These are phyloP conservation scores for Eledone cirrhosa DNA, from an alignment of 2,888 invertebrate genomes.

Conservation along the genomic window DNA sequence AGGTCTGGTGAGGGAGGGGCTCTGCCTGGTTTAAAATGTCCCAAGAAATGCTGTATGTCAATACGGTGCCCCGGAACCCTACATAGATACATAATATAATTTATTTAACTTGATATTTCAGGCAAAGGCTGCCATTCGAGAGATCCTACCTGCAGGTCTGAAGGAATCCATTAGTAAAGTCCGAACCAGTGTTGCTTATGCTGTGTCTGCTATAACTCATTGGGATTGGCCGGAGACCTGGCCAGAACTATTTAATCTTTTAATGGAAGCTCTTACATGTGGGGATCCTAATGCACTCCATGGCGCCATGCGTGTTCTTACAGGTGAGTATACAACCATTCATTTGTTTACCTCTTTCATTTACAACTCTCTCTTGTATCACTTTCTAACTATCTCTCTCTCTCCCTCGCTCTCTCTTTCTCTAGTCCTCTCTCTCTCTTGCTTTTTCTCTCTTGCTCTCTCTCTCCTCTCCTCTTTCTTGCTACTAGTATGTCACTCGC, in stretches of 20 bases:
- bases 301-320: slow-evolving; percentile 78
- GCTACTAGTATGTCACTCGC: too few relatives aligned
- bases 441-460: too few relatives aligned
- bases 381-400: too few relatives aligned
- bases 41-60: too few relatives aligned
- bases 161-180: slow-evolving; percentile 77
- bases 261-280: slow-evolving; percentile 74
- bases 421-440: too few relatives aligned
- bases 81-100: background rate
- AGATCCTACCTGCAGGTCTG: slow-evolving; percentile 74
- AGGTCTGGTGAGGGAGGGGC: too few relatives aligned
- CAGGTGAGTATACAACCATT: slow-evolving; percentile 60
- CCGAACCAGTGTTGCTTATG: slow-evolving; percentile 76
- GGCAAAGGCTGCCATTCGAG: slow-evolving; percentile 74
- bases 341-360: too few relatives aligned
- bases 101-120: slow-evolving; percentile 36
- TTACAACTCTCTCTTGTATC: too few relatives aligned
- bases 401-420: too few relatives aligned
- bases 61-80: too few relatives aligned
- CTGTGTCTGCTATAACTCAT: slow-evolving; percentile 77
- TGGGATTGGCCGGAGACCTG: slow-evolving; percentile 80
- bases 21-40: too few relatives aligned
- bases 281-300: slow-evolving; percentile 71
- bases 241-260: slow-evolving; percentile 76
- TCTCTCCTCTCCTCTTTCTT: too few relatives aligned